Conservation (phyloP, 2,797 vertebrate species). For the Diceros bicornis region DNA sequence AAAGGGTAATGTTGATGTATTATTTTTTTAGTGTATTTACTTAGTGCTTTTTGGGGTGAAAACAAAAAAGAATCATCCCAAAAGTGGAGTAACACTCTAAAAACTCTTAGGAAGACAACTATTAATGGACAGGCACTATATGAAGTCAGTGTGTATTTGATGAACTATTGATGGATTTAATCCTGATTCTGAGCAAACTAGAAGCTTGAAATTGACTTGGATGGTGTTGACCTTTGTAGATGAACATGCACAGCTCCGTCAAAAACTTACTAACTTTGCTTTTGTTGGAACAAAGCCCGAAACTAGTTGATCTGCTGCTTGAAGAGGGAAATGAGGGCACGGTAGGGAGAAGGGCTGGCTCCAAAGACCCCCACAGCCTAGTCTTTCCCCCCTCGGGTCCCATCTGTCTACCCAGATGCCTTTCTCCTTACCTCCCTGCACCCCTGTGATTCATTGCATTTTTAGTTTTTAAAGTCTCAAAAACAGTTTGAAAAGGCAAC, state of each 20-base stretch:
- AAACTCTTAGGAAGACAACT: conserved; percentile 31
- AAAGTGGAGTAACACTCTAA: conserved; percentile 39
- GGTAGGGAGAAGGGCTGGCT: conserved; percentile 76
- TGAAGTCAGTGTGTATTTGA: neutral
- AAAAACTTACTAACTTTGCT: conserved; percentile 71
- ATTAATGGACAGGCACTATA: neutral
- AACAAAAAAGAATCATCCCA: neutral
- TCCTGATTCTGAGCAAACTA: neutral
- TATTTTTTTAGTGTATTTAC: conserved; percentile 47
- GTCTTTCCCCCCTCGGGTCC: conserved; percentile 67
- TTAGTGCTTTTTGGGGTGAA: neutral
- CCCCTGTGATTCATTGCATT: conserved; percentile 71
- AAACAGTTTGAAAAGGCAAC: conserved; percentile 73
- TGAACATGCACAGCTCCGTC: conserved; percentile 12
- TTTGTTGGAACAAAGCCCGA: conserved; percentile 76
- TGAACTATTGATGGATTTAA: neutral
- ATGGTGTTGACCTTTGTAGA: conserved; percentile 9
- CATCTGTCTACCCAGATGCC: conserved; percentile 84
- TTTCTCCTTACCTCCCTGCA: conserved; percentile 76
- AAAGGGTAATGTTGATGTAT: conserved; percentile 29
- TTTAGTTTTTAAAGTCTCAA: conserved; percentile 71
- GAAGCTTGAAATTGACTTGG: neutral
- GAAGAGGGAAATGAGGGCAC: conserved; percentile 78
- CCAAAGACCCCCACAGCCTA: conserved; percentile 80
- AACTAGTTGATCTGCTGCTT: conserved; percentile 71